Conservation (phyloP, 2,113 vertebrate species). For the Plestiodon gilberti region DNA sequence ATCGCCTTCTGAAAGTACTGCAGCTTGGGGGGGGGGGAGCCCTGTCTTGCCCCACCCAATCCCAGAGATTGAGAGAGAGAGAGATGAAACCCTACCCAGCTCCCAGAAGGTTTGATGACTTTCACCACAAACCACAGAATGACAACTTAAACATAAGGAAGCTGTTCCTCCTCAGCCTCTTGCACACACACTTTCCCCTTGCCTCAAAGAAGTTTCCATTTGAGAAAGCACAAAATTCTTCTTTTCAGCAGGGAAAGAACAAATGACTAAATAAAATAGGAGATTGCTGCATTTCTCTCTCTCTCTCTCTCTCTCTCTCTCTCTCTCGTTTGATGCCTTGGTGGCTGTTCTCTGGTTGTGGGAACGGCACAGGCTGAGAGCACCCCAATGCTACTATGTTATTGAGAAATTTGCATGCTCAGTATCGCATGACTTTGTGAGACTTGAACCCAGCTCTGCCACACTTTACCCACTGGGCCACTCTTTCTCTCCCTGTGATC, state of each 20-base stretch:
- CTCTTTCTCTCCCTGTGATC: too few species aligned
- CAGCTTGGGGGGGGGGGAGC: background rate
- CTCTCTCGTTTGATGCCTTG: background rate
- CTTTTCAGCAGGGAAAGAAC: background rate
- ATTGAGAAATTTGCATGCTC: background rate
- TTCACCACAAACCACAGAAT: conserved; percentile 22
- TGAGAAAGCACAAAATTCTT: conserved; percentile 1
- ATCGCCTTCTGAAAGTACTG: background rate
- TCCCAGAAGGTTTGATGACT: conserved; percentile 10
- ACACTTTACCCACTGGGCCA: background rate
- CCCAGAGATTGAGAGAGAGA: background rate
- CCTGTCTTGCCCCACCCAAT: background rate
- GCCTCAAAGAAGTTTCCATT: background rate
- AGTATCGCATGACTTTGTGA: accelerated
- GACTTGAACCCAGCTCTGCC: background rate
- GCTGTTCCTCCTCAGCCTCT: background rate
- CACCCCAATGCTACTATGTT: too few species aligned
- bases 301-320: too few species aligned
- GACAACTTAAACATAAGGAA: conserved; percentile 10
- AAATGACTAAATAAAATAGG: background rate
- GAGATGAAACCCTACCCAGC: background rate
- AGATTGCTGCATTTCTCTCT: too few species aligned
- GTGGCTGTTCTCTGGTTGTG: background rate
- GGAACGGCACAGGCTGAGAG: background rate
- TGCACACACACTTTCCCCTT: background rate